Evolutionary conservation across 1,140 invertebrate species (phyloP), one percentile per base, ranked within the genome.

Genomic region (Papilio machaon): DNA sequence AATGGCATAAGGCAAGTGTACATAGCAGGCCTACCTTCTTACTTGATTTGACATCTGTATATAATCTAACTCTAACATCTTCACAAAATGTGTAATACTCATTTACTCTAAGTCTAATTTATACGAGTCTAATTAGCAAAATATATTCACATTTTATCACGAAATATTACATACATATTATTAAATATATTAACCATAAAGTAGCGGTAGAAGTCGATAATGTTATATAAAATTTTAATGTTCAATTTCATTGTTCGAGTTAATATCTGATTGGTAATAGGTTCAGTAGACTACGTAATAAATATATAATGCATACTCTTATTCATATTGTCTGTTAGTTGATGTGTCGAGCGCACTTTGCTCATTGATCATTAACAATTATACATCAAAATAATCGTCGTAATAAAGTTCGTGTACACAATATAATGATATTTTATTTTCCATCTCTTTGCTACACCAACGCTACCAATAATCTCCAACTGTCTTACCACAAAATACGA

Each of bases 1-100:
- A 83, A 87, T 85, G 88, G 88, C 89, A 83, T 85, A 89, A 87
- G 82, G 85, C 85, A 83, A 84, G 82, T 93, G 89, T 90, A 91
- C 52, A 90, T 88, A 88, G 76, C 78, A 82, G 79, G 81, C 84
- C 85, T 87, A 86, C 85, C 82, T 81, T 85, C 64, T 84, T 79
- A 78, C 75, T 80, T 79, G 80, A 85, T 79, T 67, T 79, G 49
- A 80, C 23, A 83, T 70, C 73, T 89, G 86, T 88, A 85, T 58
- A 88, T 85, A 90, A 80, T 74, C 58, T 76, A 64, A 64, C 60
- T 64, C 17, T 64, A 80, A 73, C 74, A 75, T 74, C 47, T 9
- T 79, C 77, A 76, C 75, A 38, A 58, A 23, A 67, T 79, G 11
- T 79, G 60, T 58, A 47, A 76, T 80, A 46, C 8, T 67, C 80